A percentile compares a stretch with the other conserved stretches of the same genome.
Conservation (phyloP, 2,888 invertebrate genomes). For the Drosophila longiperda region DNA sequence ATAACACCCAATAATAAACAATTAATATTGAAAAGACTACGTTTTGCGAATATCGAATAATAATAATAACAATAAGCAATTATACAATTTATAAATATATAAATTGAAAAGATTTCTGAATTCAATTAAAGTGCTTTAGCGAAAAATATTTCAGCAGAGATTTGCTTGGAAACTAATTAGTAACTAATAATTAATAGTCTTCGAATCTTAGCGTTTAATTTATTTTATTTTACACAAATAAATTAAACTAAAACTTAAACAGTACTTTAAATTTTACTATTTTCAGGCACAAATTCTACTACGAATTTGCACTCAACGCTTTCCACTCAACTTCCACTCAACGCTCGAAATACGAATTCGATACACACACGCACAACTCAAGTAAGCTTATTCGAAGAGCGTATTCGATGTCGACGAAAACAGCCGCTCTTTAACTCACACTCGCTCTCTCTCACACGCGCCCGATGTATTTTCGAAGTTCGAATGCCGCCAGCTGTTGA, state of each 20-base stretch:
- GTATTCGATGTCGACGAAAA: constrained; percentile 1
- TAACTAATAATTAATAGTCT: not conserved
- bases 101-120: not conserved
- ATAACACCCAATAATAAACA: not conserved
- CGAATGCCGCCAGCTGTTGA: constrained; percentile 52
- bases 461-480: constrained; percentile 37
- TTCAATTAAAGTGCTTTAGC: not conserved
- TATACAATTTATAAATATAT: not conserved
- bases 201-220: not conserved
- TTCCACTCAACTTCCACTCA: constrained; percentile 5
- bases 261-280: not conserved
- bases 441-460: constrained; percentile 8
- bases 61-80: not conserved
- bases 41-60: too few relatives aligned
- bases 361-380: not conserved
- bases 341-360: not conserved
- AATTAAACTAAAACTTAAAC: not conserved
- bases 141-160: not conserved
- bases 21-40: not conserved
- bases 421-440: constrained; percentile 9
- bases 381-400: not conserved
- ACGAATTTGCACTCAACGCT: not conserved
- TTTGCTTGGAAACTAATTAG: not conserved
- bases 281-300: not conserved
- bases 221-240: not conserved